Percentiles rank a stretch among this genome's conserved stretches.
Evolutionary conservation across 2,888 invertebrate species (phyloP).

Genomic region (Theretra japonica): DNA sequence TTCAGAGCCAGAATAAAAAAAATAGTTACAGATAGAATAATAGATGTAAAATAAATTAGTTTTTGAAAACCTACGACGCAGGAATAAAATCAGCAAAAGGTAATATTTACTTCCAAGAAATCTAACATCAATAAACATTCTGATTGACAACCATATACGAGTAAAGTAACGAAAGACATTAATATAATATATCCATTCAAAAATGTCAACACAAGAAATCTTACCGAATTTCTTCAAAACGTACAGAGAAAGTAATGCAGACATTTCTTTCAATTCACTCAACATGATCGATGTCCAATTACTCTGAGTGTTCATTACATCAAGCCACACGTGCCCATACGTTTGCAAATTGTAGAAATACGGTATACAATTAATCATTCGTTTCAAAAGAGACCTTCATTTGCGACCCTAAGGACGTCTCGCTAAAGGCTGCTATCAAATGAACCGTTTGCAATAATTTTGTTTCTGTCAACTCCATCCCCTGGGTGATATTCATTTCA

Average conservation of each 20-base stretch:
- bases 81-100: no score
- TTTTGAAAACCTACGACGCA: no score
- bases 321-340: slow-evolving; percentile 22
- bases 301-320: slow-evolving; percentile 28
- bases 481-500: slow-evolving; percentile 56
- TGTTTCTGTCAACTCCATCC: slow-evolving; percentile 51
- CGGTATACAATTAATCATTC: slow-evolving; percentile 25
- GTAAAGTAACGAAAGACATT: no score
- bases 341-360: slow-evolving; percentile 29
- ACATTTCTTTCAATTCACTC: slow-evolving; percentile 6
- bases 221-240: background rate
- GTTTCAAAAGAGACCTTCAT: slow-evolving; percentile 31
- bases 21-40: no score
- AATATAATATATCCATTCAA: background rate
- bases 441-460: slow-evolving; percentile 55
- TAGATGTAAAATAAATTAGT: no score
- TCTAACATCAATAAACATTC: no score
- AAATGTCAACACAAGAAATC: background rate
- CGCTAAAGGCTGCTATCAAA: slow-evolving; percentile 39
- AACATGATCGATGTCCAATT: slow-evolving; percentile 26
- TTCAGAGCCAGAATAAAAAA: no score
- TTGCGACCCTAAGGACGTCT: slow-evolving; percentile 35
- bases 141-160: no score
- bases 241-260: background rate
- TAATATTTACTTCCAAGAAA: no score